Percentiles rank a stretch among this genome's conserved stretches.
Conservation (phyloP, 2,888 invertebrate species). For the Mamestra brassicae region DNA sequence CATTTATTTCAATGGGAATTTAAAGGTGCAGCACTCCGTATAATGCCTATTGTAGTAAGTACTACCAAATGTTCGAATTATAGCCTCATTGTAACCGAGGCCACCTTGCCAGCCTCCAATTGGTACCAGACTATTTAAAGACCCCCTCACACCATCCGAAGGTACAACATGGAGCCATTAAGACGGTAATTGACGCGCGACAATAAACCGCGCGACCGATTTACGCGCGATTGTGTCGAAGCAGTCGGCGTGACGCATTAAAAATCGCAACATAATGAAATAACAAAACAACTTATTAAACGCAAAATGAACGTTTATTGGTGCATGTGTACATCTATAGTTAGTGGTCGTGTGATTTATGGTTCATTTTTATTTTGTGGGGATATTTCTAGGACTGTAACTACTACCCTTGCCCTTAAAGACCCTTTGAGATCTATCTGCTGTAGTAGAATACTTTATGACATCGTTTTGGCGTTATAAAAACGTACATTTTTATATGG, state of each 20-base stretch:
- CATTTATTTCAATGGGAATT: background rate
- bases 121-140: conserved; percentile 58
- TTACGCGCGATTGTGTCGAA: conserved; percentile 78
- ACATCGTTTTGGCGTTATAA: no score
- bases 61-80: conserved; percentile 12
- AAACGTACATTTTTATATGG: no score
- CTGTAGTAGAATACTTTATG: no score
- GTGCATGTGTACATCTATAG: conserved; percentile 52
- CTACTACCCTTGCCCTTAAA: no score
- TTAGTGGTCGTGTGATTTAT: conserved; percentile 60
- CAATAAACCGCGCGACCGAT: conserved; percentile 74
- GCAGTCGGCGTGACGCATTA: conserved; percentile 64
- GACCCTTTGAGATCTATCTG: no score
- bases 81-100: conserved; percentile 28
- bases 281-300: conserved; percentile 65
- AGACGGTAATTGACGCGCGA: conserved; percentile 67
- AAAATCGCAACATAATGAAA: conserved; percentile 63
- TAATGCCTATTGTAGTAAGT: background rate
- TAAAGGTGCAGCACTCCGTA: background rate
- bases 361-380: conserved; percentile 11
- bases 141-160: conserved; percentile 56
- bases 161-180: conserved; percentile 62
- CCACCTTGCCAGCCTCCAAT: conserved; percentile 46
- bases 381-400: no score
- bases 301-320: conserved; percentile 65